Conservation (phyloP, 2,888 invertebrate species). For the Dynastes hyllus region DNA sequence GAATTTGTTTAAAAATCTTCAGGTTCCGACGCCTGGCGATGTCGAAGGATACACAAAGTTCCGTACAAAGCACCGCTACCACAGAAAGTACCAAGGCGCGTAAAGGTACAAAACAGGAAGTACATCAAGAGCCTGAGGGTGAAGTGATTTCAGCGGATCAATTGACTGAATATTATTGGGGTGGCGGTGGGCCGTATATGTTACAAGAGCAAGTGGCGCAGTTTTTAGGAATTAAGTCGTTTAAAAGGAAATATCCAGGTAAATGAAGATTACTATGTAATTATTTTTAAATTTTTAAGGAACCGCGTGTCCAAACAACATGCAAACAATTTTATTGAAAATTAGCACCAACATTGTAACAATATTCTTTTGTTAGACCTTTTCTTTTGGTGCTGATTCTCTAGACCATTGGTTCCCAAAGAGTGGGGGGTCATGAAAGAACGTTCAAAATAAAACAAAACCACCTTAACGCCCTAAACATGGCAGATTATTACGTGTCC, state of each 20-base stretch:
- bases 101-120: constrained; percentile 63
- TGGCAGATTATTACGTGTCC: too few relatives aligned
- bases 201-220: constrained; percentile 97
- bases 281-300: too few relatives aligned
- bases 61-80: constrained; percentile 83
- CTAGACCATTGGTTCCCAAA: too few relatives aligned
- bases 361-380: too few relatives aligned
- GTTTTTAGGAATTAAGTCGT: constrained; percentile 95
- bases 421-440: too few relatives aligned
- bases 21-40: constrained; percentile 59
- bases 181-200: constrained; percentile 88
- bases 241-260: constrained; percentile 96
- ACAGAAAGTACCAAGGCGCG: constrained; percentile 75
- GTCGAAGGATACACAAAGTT: constrained; percentile 88
- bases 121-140: constrained; percentile 66
- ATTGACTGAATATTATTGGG: constrained; percentile 96
- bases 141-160: constrained; percentile 82
- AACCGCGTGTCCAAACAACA: too few relatives aligned
- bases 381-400: too few relatives aligned
- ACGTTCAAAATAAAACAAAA: too few relatives aligned
- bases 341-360: too few relatives aligned
- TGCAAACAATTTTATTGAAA: too few relatives aligned
- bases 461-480: too few relatives aligned
- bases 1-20: constrained; percentile 28
- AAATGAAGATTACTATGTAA: constrained; percentile 70